phyloP scores from a whole-genome alignment of 2,888 invertebrate species.

The Leptopilina myrica region DNA sequence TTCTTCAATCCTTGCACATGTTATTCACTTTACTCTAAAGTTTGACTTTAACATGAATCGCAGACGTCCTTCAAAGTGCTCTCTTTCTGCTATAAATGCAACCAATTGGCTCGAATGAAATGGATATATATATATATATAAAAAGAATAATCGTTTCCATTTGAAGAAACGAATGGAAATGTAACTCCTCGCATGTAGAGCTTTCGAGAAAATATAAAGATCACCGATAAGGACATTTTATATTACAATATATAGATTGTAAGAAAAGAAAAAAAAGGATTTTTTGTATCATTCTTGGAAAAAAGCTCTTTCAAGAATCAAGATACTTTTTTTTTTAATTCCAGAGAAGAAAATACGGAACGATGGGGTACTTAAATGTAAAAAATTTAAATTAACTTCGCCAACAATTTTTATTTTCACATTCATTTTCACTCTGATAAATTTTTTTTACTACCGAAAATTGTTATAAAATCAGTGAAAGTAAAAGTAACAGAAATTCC shows the following conservation, averaged over 20 bases:
- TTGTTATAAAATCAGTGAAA: too few relatives aligned
- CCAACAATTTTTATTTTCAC: too few relatives aligned
- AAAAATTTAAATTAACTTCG: too few relatives aligned
- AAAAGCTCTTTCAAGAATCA: background rate
- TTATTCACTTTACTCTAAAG: conserved; percentile 18
- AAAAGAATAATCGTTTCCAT: conserved; percentile 25
- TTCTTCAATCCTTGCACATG: conserved; percentile 23
- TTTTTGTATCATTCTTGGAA: background rate
- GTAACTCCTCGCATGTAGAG: conserved; percentile 1
- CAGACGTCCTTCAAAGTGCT: background rate
- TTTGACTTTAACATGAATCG: conserved; percentile 21
- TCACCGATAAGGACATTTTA: background rate
- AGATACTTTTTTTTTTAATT: too few relatives aligned
- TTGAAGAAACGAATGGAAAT: conserved; percentile 16
- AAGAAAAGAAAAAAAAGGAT: background rate
- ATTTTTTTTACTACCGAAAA: too few relatives aligned
- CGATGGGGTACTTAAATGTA: too few relatives aligned
- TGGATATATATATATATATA: background rate
- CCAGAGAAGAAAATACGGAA: too few relatives aligned
- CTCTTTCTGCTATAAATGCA: background rate
- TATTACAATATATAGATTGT: background rate
- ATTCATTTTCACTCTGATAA: too few relatives aligned
- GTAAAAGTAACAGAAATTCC: too few relatives aligned
- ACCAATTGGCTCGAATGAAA: conserved; percentile 2
- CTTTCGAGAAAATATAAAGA: background rate